A percentile compares a stretch with the other conserved stretches of the same genome.
These are phyloP conservation scores for Psylliodes chrysocephalus DNA, from an alignment of 2,888 invertebrate species.

Conservation along the genomic window DNA sequence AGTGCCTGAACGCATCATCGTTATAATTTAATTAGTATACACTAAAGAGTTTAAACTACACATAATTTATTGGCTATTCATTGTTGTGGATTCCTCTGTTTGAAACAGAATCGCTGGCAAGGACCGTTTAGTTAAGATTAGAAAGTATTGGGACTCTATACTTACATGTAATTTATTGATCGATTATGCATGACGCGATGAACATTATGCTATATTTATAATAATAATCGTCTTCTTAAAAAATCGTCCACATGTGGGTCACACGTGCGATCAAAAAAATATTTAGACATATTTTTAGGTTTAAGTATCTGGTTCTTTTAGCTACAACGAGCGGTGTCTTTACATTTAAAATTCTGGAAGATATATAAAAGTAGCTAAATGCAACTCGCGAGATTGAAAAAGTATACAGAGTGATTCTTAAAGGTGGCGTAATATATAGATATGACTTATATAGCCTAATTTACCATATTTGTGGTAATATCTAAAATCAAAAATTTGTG, in stretches of 20 bases:
- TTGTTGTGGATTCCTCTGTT: slow-evolving; percentile 1
- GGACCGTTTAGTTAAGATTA: not conserved
- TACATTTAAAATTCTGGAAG: no score
- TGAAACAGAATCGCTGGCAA: slow-evolving; percentile 1
- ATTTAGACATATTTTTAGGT: no score
- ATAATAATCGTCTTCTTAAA: slow-evolving; percentile 9
- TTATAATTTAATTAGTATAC: slow-evolving; percentile 8
- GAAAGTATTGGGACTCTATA: slow-evolving; percentile 13
- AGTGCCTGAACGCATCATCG: not conserved
- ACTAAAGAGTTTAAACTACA: slow-evolving; percentile 1
- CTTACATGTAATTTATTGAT: slow-evolving; percentile 24
- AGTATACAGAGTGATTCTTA: no score
- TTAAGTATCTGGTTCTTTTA: no score
- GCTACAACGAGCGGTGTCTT: no score
- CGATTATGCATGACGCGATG: slow-evolving; percentile 18
- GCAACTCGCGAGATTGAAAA: no score
- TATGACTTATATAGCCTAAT: no score
- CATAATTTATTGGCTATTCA: slow-evolving; percentile 1
- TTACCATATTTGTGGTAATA: no score
- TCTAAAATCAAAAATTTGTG: no score
- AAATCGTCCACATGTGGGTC: slow-evolving; percentile 24
- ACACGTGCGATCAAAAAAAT: slow-evolving; percentile 27
- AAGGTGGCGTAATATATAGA: no score
- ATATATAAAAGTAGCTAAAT: no score
- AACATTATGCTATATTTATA: slow-evolving; percentile 25